Evolutionary conservation across 1,140 invertebrate genomes (phyloP), one percentile per base, ranked within the genome.

Genomic region (Conus ventricosus): DNA sequence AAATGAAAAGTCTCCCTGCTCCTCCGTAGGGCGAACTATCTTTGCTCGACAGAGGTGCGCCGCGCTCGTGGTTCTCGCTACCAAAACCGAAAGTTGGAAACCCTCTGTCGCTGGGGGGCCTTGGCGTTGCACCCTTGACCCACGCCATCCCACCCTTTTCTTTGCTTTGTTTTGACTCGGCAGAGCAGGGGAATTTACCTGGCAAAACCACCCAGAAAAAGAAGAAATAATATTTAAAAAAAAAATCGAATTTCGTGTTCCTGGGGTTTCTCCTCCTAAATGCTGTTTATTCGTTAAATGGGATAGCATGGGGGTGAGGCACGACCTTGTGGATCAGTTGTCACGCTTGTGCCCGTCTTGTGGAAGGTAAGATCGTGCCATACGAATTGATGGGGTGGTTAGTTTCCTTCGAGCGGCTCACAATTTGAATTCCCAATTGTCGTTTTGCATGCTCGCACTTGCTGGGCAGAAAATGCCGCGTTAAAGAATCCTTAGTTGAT

Each of bases 81-180:
- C 39, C 8, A 60, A 13, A 60, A 0, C 8, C 8, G 57, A 60
- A 60, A 60, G 57, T 60, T 60, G 57, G 5, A 60, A 60, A 0
- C 78, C 78, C 1, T 53, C 78, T 53, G 78, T 80, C 57, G 57
- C 57, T 60, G 57, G 57, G 57, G 39, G 8, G 57, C 57, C 57
- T 60, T 4, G 57, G 1, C 53, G 60, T 25, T 87, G 85, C 85
- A 87, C 75, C 75, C 53, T 39, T 78, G 85, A 87, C 85, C 85
- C 85, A 87, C 67, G 63, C 85, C 75, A 78, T 87, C 85, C 85
- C 85, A 87, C 85, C 80, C 80, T 75, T 13, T 75, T 13, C 85
- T 23, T 55, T 25, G 85, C 85, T 87, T 87, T 87, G 85, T 87
- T 87, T 87, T 87, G 85, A 87, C 75, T 53, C 54, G 53, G 85